Evolutionary conservation across 2,113 vertebrate genomes (phyloP), one percentile per base, ranked within the genome.

Genomic region (Centropristis striata): DNA sequence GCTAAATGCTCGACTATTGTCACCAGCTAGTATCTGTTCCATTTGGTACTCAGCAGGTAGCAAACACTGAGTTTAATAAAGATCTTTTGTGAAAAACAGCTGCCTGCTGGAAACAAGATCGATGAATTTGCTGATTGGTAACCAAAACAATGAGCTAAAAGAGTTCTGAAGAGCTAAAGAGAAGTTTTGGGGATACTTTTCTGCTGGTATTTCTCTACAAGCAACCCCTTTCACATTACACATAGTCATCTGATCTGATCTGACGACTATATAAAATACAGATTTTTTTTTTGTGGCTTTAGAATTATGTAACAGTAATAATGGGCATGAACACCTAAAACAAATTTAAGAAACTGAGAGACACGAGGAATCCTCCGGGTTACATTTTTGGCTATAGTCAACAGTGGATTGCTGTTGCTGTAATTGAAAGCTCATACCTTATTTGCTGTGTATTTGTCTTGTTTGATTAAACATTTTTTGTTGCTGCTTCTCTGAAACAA

Each of bases 401-500:
- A 37, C 53, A 77, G 44, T 39, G 64, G 58, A 71, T 73, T 53
- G 42, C 57, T 47, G 63, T 83, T 69, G 79, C 27, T 83, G 78
- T 77, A 84, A 78, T 46, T 80, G 44, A 77, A 74, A 15, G 63
- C 63, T 83, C 39, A 46, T 41, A 58, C 64, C 4, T 75, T 82
- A n/a, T 86, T 69, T 87, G 70, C 51, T 58, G 39, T 85, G 49
- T 77, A 16, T 81, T 80, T 78, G 23, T 73, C 78, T 75, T 60
- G 5, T 75, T 91, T 50, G 16, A 25, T 84, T 61, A 50, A 15
- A 66, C 37, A 46, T 21, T 71, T 70, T 84, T 78, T 78, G 70
- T 85, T 85, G 92, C 92, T 95, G 93, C 93, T 95, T 91, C 89
- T 93, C 90, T 83, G 81, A 93, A 91, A 92, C 82, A 94, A 92